Evolutionary conservation across 2,888 invertebrate genomes (phyloP).

Genomic region (Dryobota labecula): DNA sequence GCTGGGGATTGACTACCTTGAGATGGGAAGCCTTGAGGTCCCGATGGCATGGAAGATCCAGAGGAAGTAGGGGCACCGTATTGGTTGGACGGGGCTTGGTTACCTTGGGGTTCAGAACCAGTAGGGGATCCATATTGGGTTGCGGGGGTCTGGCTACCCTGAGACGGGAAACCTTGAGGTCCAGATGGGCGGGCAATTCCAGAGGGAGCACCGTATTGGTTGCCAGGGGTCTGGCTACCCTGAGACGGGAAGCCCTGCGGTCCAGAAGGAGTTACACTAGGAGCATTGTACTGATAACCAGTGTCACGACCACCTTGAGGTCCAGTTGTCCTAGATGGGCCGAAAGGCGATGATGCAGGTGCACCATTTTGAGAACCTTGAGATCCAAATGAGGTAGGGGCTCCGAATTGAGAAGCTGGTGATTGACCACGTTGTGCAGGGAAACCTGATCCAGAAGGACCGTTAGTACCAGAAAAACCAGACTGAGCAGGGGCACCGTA

Average conservation of each 20-base stretch:
- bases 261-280: constrained; percentile 41
- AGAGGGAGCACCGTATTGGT: constrained; percentile 35
- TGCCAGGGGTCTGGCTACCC: constrained; percentile 15
- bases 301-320: constrained; percentile 31
- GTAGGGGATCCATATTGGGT: constrained; percentile 29
- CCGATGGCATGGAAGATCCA: constrained; percentile 28
- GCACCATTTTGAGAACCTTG: constrained; percentile 31
- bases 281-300: constrained; percentile 55
- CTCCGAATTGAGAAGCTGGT: constrained; percentile 22
- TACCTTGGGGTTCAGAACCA: constrained; percentile 28
- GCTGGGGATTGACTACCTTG: constrained; percentile 17
- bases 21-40: constrained; percentile 32
- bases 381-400: constrained; percentile 32
- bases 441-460: constrained; percentile 27
- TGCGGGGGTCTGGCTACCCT: constrained; percentile 14
- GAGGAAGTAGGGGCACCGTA: constrained; percentile 31
- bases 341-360: constrained; percentile 22
- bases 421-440: constrained; percentile 45
- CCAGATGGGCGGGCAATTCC: constrained; percentile 36
- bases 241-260: constrained; percentile 39
- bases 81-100: constrained; percentile 31
- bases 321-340: constrained; percentile 15
- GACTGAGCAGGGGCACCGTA: constrained; percentile 54
- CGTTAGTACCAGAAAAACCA: constrained; percentile 36
- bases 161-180: constrained; percentile 42